Base-by-base conservation (phyloP, 2,113 vertebrate species). In the Nettapus auritus region DNA sequence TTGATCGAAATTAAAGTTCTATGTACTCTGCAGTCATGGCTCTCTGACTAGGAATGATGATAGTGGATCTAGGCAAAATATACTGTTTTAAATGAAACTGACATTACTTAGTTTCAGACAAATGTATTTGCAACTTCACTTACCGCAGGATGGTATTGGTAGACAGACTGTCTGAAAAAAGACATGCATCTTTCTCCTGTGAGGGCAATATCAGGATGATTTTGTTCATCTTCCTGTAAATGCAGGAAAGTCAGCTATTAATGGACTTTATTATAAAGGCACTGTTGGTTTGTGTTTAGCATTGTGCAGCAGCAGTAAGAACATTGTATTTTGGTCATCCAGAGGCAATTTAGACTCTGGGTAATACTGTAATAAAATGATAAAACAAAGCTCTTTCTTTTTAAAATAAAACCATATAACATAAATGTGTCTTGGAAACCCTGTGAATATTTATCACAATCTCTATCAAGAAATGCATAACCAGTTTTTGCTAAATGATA, bases 201-300 rank as follows among this genome's bases (percentile, higher is more conserved):
- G 93, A 90, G 46, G 40, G n/a, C 88, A 67, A 13, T 63, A 67
- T 76, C 76, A 87, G 79, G 60, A 79, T 38, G 64, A 57, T 97
- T 97, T 96, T 93, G 42, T 95, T 96, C 55, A 87, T 96, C 44
- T 97, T 97, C 94, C 97, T 93, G 80, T 95, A 96, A 97, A 93
- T 83, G 90, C 86, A 84, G 77, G 62, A 63, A 91, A 96, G 82
- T 84, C 31, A 36, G 73, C 90, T 98, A 89, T 96, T 96, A 97
- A 97, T 91, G 69, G 75, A 91, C 77, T 97, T 94, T 95, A 97
- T 97, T 97, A 89, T 73, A 86, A 93, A 92, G 86, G 44, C 90
- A 75, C 57, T 13, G 7, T 82, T 82, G 75, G 50, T 94, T 95
- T 94, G 90, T 94, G 56, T 89, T 97, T 90, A 86, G 83, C 60